Base-by-base conservation (phyloP, 2,888 invertebrate species). In the Eurois occulta region DNA sequence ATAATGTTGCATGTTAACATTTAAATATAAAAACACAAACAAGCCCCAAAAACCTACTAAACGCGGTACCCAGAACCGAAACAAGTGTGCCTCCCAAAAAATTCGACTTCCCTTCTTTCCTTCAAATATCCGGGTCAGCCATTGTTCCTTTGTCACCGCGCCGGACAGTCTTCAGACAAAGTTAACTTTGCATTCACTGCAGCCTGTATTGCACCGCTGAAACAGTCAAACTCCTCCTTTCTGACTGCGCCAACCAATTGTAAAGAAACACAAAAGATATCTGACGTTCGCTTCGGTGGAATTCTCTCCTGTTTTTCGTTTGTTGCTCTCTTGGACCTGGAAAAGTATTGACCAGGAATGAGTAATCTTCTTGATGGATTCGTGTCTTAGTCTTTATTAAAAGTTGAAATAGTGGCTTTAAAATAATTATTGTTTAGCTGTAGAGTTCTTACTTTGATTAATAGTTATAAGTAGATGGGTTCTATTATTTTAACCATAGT, bases 71-170 rank as follows among this genome's bases (percentile, higher is more conserved):
- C 55, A 80, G 70, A 80, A 78, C 74, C 68, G 80, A 86, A 87
- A 88, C 84, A 84, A 88, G 78, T 85, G 84, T 89, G 90, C 83
- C 86, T 84, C 85, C 86, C 91, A 90, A 94, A 94, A 93, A 93
- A 92, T 91, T 91, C 89, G 87, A 90, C 91, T 91, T 90, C 88
- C 91, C 91, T 93, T 92, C 93, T 94, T 93, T 93, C 92, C 93
- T 92, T 91, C 90, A 92, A 93, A 94, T 94, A 95, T 95, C 94
- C 94, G 94, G 94, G 95, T 94, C 95, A 92, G 88, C 91, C 90
- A 94, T 95, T 95, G 94, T 95, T 94, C 94, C 94, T 95, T 95
- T 95, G 94, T 95, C 93, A 92, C 90, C 85, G 87, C 90, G 88
- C 93, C 92, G 94, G 94, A 94, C 94, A 92, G 91, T 90, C 92